Evolutionary conservation across 2,797 vertebrate genomes (phyloP), one percentile per base, ranked within the genome.

Genomic region (Tadarida brasiliensis): DNA sequence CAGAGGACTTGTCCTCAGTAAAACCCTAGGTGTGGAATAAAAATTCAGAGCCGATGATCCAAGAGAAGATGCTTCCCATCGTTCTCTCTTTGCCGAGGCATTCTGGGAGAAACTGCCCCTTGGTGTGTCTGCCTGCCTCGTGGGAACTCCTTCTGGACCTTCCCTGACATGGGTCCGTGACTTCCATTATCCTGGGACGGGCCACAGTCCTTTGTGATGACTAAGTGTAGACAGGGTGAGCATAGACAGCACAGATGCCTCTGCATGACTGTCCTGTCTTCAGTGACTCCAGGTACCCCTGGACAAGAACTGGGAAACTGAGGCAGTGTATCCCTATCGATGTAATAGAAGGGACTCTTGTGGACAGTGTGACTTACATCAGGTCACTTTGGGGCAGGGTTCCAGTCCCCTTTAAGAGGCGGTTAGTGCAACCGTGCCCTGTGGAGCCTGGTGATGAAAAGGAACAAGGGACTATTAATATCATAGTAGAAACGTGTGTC

Each of bases 61-160:
- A 20, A 20, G n/a, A n/a, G n/a, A n/a, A n/a, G 35, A 15, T 54
- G 16, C 26, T 67, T 71, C 15, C 54, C 51, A 1, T 24, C n/a
- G 70, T 51, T 54, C 0, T 11, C 0, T 11, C 33, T 61, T 54
- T 35, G 44, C 44, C 33, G 11, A 59, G 19, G 51, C 17, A 20
- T 26, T 8, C n/a, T 47, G 24, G 22, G 24, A 74, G 26, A 35
- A n/a, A 44, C 15, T 7, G 9, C 35, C 65, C 67, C 63, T 30
- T 7, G 1, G 2, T 0, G 35, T 14, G 8, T 51, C 49, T 9
- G 49, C 2, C 7, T 28, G 2, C 28, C 30, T 6, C 63, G 1
- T 8, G 26, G 49, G 47, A 11, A 11, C 24, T 16, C 30, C 22
- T 67, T 35, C 39, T 22, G 70, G 56, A 56, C 26, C 5, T 19